A percentile compares a stretch with the other conserved stretches of the same genome.
Conservation (phyloP, 1,140 invertebrate species). For the Nilaparvata lugens region DNA sequence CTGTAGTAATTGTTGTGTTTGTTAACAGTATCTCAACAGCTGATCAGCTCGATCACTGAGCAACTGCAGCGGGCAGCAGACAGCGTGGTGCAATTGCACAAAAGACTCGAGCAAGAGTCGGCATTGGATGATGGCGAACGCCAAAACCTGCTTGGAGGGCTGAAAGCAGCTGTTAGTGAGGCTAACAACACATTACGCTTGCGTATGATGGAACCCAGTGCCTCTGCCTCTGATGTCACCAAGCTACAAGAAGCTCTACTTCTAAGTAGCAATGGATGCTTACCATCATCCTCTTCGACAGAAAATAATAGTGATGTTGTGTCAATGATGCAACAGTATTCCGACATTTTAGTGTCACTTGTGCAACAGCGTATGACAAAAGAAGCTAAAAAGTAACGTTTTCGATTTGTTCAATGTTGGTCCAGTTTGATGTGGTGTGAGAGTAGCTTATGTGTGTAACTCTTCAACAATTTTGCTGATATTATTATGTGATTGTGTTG, state of each 20-base stretch:
- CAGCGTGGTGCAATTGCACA: conserved; percentile 54
- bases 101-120: conserved; percentile 40
- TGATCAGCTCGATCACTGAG: conserved; percentile 51
- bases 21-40: conserved; percentile 49
- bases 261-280: too few relatives aligned
- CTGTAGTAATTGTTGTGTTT: conserved; percentile 15
- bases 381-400: not conserved
- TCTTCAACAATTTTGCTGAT: too few relatives aligned
- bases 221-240: not conserved
- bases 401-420: too few relatives aligned
- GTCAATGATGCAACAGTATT: conserved; percentile 20
- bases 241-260: conserved; percentile 7
- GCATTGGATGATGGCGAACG: conserved; percentile 5
- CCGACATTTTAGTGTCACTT: conserved; percentile 18
- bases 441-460: too few relatives aligned
- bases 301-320: conserved; percentile 7
- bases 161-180: conserved; percentile 20
- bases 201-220: not conserved
- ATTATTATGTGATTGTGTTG: too few relatives aligned
- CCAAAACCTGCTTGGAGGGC: conserved; percentile 12
- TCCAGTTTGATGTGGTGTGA: too few relatives aligned
- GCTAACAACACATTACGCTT: conserved; percentile 17
- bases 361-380: conserved; percentile 18
- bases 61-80: conserved; percentile 51
- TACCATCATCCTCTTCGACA: too few relatives aligned